Evolutionary conservation across 2,797 vertebrate species (phyloP), one percentile per base, ranked within the genome.

Genomic region (Crenuchus spilurus): DNA sequence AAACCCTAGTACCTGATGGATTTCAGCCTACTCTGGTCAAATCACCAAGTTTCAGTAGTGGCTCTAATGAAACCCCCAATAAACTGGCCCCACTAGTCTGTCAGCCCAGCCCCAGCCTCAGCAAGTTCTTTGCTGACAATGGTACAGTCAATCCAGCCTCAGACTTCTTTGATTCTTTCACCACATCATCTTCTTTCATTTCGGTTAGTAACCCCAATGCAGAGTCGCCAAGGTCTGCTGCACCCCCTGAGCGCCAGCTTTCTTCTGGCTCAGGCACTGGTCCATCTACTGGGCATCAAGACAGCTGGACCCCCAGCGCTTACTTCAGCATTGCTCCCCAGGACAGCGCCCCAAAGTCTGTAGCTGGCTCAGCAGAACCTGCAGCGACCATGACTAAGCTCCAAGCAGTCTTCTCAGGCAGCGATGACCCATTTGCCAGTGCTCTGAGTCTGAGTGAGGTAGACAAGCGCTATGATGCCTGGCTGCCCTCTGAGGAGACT

Each of bases 141-240:
- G 85, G 89, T 73, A 88, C 82, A 52, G 83, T 88, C 22, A 96
- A 95, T 61, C 88, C 97, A 22, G 96, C 94, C 42, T 92, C 95
- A 0, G 97, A 99, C 85, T 99, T 99, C 86, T 99, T 99, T 37
- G 97, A 99, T 83, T 99, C 97, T 0, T 99, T 99, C 72, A 99
- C 96, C 0, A 94, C 88, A 0, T 90, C 93, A 3, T 96, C 95
- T 2, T 92, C 88, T 22, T 98, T 99, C 84, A 96, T 98, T 80
- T 99, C 97, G 0, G 91, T 99, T 76, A 98, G 96, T 72, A 99
- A 99, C 78, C 96, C 96, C 39, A 96, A 96, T 1, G 96, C 95
- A 1, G 92, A 91, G 41, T 79, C 90, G 2, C 75, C 88, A 6
- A 77, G 55, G 30, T 31, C 74, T 0, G 41, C 94, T 0, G 80